These are phyloP conservation scores for Allobates femoralis DNA, from an alignment of 2,797 vertebrate species.

Conservation along the genomic window DNA sequence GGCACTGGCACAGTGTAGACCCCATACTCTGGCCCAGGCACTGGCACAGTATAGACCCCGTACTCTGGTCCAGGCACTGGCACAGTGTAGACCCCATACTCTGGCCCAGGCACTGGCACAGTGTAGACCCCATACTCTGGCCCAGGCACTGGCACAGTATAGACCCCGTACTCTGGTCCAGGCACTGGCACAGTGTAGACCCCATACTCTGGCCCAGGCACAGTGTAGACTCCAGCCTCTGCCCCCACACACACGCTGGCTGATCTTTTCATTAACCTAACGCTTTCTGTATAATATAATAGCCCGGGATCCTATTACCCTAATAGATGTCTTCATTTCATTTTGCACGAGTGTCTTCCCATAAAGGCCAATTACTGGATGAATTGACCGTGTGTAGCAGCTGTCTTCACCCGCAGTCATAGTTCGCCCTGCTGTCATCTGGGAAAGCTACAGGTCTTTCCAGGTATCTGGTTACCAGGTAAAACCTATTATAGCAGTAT, in stretches of 20 bases:
- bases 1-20: too few species aligned
- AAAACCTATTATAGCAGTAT: background rate
- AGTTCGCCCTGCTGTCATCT: background rate
- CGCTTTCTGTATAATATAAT: background rate
- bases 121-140: too few species aligned
- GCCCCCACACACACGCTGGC: background rate
- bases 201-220: background rate
- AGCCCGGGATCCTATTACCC: background rate
- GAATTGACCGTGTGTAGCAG: background rate
- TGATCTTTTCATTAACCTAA: background rate
- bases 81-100: too few species aligned
- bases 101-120: too few species aligned
- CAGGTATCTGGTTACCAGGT: slow-evolving; percentile 15
- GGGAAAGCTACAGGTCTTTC: slow-evolving; percentile 6
- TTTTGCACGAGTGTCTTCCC: background rate
- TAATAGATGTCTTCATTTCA: slow-evolving; percentile 10
- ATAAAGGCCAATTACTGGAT: background rate
- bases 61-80: too few species aligned
- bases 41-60: too few species aligned
- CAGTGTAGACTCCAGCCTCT: background rate
- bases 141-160: too few species aligned
- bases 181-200: too few species aligned
- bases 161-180: too few species aligned
- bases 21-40: too few species aligned
- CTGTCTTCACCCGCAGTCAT: slow-evolving; percentile 5